phyloP scores from a whole-genome alignment of 64 coral and sea anemone species.

The Actinia equina region DNA sequence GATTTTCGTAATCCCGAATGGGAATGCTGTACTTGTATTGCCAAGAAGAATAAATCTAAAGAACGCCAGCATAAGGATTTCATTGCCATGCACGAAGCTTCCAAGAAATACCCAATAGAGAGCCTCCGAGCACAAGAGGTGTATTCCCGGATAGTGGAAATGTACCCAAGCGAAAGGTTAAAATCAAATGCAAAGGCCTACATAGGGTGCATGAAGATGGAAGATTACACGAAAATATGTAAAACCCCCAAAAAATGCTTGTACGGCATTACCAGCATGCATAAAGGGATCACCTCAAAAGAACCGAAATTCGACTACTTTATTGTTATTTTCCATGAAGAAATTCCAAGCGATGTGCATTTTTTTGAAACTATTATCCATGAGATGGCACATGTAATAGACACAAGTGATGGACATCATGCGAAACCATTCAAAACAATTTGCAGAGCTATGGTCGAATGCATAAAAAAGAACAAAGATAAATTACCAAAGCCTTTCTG shows the following conservation, averaged over 20 bases:
- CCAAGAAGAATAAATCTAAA: background rate
- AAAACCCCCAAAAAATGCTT: too few relatives aligned
- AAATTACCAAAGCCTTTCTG: too few relatives aligned
- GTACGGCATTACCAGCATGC: background rate
- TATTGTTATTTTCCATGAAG: background rate
- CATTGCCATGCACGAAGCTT: background rate
- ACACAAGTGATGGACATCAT: background rate
- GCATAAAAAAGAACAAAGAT: too few relatives aligned
- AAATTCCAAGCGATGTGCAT: background rate
- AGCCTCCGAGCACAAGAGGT: background rate
- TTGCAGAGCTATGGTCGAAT: too few relatives aligned
- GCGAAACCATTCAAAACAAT: too few relatives aligned
- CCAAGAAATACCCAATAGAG: background rate
- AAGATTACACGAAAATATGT: too few relatives aligned
- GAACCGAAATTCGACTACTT: background rate
- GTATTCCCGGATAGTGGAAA: background rate
- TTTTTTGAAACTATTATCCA: background rate
- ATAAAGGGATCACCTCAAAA: too few relatives aligned
- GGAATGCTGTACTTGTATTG: background rate
- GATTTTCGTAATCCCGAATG: background rate
- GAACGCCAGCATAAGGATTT: background rate
- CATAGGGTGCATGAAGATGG: conserved; percentile 6
- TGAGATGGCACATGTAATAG: background rate
- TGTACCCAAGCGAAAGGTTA: background rate
- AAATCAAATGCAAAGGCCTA: background rate